These are phyloP conservation scores for Harpalus rufipes DNA, from an alignment of 2,888 invertebrate genomes.

Conservation along the genomic window DNA sequence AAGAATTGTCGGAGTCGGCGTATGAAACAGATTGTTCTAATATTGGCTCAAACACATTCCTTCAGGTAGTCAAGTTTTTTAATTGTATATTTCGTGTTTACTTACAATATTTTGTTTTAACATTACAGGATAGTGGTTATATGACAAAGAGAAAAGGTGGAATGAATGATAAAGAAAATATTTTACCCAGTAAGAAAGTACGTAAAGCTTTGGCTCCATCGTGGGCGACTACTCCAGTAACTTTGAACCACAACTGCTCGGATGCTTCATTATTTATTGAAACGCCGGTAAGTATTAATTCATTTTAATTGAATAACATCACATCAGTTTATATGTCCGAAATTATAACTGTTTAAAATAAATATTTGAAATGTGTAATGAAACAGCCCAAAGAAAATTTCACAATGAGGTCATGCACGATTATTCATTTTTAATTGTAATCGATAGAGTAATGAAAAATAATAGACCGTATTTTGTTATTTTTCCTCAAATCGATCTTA, in stretches of 20 bases:
- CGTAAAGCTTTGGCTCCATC: conserved; percentile 89
- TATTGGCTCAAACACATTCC: conserved; percentile 69
- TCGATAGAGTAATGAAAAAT: too few species aligned
- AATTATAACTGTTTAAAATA: too few species aligned
- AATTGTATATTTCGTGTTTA: conserved; percentile 6
- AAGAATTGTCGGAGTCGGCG: conserved; percentile 78
- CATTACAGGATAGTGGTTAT: conserved; percentile 81
- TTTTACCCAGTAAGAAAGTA: conserved; percentile 85
- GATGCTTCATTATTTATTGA: conserved; percentile 87
- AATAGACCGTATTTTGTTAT: too few species aligned
- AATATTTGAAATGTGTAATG: too few species aligned
- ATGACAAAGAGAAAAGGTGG: conserved; percentile 77
- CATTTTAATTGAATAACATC: background rate
- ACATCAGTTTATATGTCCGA: too few species aligned
- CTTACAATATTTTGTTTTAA: conserved; percentile 20
- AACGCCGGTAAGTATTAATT: conserved; percentile 83
- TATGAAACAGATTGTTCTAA: conserved; percentile 76
- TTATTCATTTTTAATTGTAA: too few species aligned
- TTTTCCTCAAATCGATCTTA: too few species aligned
- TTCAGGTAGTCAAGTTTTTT: conserved; percentile 67
- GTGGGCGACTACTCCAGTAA: conserved; percentile 81
- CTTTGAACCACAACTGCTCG: conserved; percentile 73
- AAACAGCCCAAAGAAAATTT: too few species aligned
- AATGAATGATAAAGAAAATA: conserved; percentile 83
- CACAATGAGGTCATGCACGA: too few species aligned